These are phyloP conservation scores for Sitta carolinensis DNA, from an alignment of 2,797 vertebrate genomes.

Conservation along the genomic window DNA sequence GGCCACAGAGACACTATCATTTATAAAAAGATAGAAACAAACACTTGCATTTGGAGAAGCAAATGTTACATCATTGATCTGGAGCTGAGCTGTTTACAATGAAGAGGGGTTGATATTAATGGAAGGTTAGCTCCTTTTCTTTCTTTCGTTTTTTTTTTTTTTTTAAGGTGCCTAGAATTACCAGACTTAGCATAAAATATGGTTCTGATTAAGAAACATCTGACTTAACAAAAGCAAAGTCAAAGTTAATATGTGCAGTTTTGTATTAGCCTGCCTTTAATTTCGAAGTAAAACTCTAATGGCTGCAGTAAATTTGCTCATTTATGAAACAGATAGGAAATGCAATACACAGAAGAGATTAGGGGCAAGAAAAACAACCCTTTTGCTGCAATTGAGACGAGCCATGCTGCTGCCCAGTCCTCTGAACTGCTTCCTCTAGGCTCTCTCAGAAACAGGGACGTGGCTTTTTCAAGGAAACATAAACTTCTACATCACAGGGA, in stretches of 20 bases:
- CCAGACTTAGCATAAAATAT: neutral
- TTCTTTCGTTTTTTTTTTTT: neutral
- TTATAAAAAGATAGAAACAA: conserved; percentile 38
- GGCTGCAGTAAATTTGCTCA: conserved; percentile 66
- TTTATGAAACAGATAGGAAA: conserved; percentile 58
- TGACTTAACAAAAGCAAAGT: conserved; percentile 53
- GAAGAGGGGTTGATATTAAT: neutral
- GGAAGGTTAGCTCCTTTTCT: neutral
- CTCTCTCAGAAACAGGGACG: neutral
- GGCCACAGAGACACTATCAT: neutral
- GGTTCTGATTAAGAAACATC: conserved; percentile 67
- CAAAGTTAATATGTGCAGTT: conserved; percentile 22
- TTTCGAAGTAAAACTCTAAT: conserved; percentile 42
- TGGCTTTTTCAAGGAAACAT: conserved; percentile 48
- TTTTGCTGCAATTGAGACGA: conserved; percentile 6
- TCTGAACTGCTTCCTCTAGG: neutral
- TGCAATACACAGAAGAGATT: conserved; percentile 1
- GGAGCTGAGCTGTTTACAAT: neutral
- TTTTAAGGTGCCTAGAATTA: neutral
- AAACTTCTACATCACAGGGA: conserved; percentile 3
- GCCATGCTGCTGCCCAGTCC: neutral
- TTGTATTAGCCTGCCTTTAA: conserved; percentile 49
- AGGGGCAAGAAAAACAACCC: conserved; percentile 11
- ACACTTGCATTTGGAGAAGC: conserved; percentile 43
- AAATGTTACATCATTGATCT: conserved; percentile 5